Conservation (phyloP, 2,113 vertebrate species). For the Prinia subflava region DNA sequence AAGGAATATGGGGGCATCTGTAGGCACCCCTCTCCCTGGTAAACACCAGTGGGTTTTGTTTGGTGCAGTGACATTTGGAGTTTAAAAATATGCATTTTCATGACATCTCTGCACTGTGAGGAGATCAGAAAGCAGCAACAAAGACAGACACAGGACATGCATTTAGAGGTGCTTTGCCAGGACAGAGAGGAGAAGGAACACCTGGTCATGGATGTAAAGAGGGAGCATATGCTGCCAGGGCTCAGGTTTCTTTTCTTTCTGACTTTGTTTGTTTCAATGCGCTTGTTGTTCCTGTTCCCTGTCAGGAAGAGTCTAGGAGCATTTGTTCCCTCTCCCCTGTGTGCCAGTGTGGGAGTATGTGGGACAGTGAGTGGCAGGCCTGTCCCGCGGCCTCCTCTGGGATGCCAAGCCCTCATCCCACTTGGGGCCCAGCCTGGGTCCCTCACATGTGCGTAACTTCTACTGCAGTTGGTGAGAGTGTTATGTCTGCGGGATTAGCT, state of each 20-base stretch:
- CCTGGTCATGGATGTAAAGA: background rate
- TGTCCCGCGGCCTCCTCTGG: fast-evolving
- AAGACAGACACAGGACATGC: background rate
- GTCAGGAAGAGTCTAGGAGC: background rate
- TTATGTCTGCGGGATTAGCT: slow-evolving; percentile 19
- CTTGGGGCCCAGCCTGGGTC: background rate
- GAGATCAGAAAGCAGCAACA: background rate
- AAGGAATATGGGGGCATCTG: background rate
- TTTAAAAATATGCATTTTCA: background rate
- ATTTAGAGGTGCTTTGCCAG: background rate
- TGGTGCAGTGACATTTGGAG: background rate
- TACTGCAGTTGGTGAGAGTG: background rate
- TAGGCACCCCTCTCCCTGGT: background rate
- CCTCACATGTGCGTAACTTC: background rate
- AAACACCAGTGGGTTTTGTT: background rate
- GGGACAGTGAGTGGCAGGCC: background rate
- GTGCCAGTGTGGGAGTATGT: fast-evolving
- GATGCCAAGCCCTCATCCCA: background rate
- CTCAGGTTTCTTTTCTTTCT: background rate
- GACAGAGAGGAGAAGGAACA: background rate
- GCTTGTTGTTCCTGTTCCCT: background rate
- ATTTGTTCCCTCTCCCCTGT: background rate
- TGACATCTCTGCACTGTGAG: background rate
- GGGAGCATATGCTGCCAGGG: fast-evolving
- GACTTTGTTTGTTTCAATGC: background rate